These are phyloP conservation scores for Catharus fuscescens DNA, from an alignment of 2,113 vertebrate genomes.

Conservation along the genomic window DNA sequence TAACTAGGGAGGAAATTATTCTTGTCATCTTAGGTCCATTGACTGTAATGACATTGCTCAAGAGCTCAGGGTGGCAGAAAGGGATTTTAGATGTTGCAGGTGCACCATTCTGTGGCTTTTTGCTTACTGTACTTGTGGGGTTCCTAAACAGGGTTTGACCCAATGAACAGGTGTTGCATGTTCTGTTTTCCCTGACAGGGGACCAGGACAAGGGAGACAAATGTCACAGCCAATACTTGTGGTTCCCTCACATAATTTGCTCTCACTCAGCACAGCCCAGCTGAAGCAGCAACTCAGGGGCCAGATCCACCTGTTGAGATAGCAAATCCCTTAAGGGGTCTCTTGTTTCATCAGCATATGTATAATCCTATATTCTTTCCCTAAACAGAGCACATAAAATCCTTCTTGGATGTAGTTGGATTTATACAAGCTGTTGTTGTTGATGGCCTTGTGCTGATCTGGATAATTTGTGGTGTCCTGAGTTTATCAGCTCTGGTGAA, in stretches of 20 bases:
- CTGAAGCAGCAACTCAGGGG: neutral
- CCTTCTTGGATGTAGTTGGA: neutral
- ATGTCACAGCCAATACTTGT: neutral
- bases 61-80: neutral
- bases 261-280: neutral
- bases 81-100: neutral
- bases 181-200: neutral
- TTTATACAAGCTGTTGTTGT: neutral
- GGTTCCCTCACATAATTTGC: neutral
- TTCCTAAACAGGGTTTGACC: neutral
- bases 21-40: neutral
- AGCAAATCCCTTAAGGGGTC: neutral
- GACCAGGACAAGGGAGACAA: neutral
- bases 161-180: neutral
- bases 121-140: rapidly evolving
- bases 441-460: neutral
- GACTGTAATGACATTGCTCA: neutral
- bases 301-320: neutral
- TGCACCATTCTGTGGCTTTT: neutral
- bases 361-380: neutral
- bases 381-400: neutral
- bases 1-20: neutral
- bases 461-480: neutral
- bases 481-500: neutral
- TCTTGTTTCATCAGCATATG: neutral